These are phyloP conservation scores for Petroica traversi DNA, from an alignment of 2,113 vertebrate genomes.

Conservation along the genomic window DNA sequence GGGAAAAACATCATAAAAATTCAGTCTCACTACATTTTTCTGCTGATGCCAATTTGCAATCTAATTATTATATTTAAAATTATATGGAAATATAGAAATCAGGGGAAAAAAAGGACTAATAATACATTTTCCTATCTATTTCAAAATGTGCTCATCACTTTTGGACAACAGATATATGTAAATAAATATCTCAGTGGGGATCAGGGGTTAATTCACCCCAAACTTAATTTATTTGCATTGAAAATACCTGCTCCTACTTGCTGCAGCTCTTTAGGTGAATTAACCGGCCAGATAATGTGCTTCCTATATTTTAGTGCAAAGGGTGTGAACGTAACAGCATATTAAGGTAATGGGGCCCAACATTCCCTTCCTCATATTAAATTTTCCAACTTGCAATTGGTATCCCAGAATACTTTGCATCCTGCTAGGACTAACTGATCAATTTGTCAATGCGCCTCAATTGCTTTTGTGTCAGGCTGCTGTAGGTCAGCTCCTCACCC, in stretches of 20 bases:
- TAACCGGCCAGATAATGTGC: conserved; percentile 40
- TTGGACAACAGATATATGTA: not conserved
- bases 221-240: not conserved
- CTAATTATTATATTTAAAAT: conserved; percentile 61
- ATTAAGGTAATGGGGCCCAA: conserved; percentile 44
- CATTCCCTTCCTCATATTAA: not conserved
- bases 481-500: not conserved
- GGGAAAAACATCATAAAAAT: conserved; percentile 42
- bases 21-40: conserved; percentile 40
- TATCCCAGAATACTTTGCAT: not conserved
- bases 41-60: conserved; percentile 41
- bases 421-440: not conserved
- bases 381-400: not conserved
- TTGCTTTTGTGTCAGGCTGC: not conserved
- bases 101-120: not conserved
- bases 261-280: conserved; percentile 27
- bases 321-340: conserved; percentile 13
- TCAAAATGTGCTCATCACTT: conserved; percentile 13
- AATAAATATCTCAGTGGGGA: not conserved
- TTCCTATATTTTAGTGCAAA: conserved; percentile 29
- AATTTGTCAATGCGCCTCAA: not conserved
- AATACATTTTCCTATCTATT: conserved; percentile 21
- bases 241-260: not conserved
- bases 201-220: not conserved
- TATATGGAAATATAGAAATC: conserved; percentile 42